phyloP scores from a whole-genome alignment of 2,888 invertebrate species.

The Ichneumoninae sp. region DNA sequence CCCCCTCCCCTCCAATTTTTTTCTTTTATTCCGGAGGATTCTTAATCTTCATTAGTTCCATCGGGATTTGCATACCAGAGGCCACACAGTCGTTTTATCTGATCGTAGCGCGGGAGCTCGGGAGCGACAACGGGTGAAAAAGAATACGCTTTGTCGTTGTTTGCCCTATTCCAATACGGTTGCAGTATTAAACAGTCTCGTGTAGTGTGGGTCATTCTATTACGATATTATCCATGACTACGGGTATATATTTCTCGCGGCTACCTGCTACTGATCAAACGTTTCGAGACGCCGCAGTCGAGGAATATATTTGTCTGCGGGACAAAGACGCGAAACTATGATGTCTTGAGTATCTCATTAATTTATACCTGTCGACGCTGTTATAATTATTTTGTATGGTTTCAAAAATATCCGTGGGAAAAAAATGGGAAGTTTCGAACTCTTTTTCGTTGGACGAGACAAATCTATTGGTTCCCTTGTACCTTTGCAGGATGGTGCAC shows the following conservation, averaged over 20 bases:
- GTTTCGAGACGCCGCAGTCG: constrained; percentile 6
- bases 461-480: background rate
- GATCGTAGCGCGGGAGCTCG: constrained; percentile 75
- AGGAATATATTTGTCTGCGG: constrained; percentile 24
- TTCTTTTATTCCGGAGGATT: constrained; percentile 59
- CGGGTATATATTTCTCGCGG: constrained; percentile 45
- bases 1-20: constrained; percentile 21
- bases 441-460: background rate
- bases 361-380: constrained; percentile 49
- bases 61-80: constrained; percentile 82
- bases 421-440: background rate
- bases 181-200: background rate
- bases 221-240: constrained; percentile 46
- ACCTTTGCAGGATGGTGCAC: background rate
- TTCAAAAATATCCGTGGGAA: constrained; percentile 53
- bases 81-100: constrained; percentile 78
- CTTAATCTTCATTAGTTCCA: constrained; percentile 83
- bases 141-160: constrained; percentile 66
- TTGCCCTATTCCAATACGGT: constrained; percentile 33
- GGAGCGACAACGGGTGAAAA: constrained; percentile 76
- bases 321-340: constrained; percentile 53
- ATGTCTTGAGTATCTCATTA: constrained; percentile 58
- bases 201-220: background rate
- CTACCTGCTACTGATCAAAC: constrained; percentile 45
- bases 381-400: constrained; percentile 39